A percentile compares a stretch with the other conserved stretches of the same genome.
Conservation (phyloP, 1,140 invertebrate species). For the Platorchestia sp. region DNA sequence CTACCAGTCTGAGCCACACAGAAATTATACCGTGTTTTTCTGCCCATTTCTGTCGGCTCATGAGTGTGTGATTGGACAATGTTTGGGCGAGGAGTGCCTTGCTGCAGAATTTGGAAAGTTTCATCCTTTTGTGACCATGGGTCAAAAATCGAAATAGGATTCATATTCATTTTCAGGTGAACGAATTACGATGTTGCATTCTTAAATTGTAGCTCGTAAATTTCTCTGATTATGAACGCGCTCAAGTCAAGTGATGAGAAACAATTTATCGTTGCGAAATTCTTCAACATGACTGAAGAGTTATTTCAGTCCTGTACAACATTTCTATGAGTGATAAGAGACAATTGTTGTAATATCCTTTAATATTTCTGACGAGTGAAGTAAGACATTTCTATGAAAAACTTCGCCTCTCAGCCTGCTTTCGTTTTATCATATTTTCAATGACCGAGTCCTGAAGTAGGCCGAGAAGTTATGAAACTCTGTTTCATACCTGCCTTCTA, state of each 20-base stretch:
- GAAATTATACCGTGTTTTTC: not conserved
- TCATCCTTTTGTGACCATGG: not conserved
- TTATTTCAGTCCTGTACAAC: not conserved
- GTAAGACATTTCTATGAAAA: not conserved
- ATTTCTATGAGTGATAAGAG: too few species aligned
- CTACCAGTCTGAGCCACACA: not conserved
- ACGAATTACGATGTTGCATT: not conserved
- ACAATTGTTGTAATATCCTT: too few species aligned
- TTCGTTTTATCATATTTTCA: not conserved
- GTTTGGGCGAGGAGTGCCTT: not conserved
- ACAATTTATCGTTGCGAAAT: not conserved
- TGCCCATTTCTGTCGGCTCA: not conserved
- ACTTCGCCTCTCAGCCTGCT: not conserved
- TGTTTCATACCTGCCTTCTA: not conserved
- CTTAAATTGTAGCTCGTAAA: not conserved
- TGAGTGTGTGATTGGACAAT: not conserved
- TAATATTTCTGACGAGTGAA: too few species aligned
- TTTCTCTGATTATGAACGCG: not conserved
- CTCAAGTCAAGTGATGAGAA: not conserved
- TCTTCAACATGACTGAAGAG: not conserved
- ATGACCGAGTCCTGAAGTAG: not conserved
- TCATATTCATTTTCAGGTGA: not conserved
- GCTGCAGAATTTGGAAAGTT: not conserved
- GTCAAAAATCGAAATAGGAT: not conserved
- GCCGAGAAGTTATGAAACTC: not conserved